These are phyloP conservation scores for Patella ulyssiponensis DNA, from an alignment of 2,888 invertebrate species.

Conservation along the genomic window DNA sequence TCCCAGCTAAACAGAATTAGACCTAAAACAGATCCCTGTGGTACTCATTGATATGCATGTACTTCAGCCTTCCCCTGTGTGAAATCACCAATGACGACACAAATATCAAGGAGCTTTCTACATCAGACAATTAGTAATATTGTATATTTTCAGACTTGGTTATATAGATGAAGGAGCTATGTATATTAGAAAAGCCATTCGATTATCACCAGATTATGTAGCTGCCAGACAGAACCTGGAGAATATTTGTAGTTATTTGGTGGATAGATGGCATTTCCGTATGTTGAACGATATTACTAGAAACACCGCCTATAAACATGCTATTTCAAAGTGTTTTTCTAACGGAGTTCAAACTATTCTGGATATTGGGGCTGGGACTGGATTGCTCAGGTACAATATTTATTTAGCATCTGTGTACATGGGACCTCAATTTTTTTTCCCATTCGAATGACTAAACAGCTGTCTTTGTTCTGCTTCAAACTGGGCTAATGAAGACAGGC, in stretches of 20 bases:
- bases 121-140: not conserved
- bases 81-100: too few relatives aligned
- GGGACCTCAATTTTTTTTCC: too few relatives aligned
- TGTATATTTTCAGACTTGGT: slow-evolving; percentile 74
- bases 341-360: slow-evolving; percentile 77
- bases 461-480: too few relatives aligned
- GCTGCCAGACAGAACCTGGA: slow-evolving; percentile 80
- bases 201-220: slow-evolving; percentile 75
- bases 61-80: too few relatives aligned
- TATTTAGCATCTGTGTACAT: not conserved
- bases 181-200: slow-evolving; percentile 76
- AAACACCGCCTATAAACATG: slow-evolving; percentile 79
- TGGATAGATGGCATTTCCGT: slow-evolving; percentile 86
- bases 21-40: too few relatives aligned
- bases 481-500: too few relatives aligned
- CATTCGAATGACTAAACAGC: too few relatives aligned
- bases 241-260: slow-evolving; percentile 79
- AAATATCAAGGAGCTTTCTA: too few relatives aligned
- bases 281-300: slow-evolving; percentile 85
- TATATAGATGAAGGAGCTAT: slow-evolving; percentile 76
- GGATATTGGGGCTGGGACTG: slow-evolving; percentile 86
- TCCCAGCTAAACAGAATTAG: too few relatives aligned
- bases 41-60: too few relatives aligned
- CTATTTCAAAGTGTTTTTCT: slow-evolving; percentile 77
- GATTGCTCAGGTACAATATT: slow-evolving; percentile 76